Conservation (phyloP, 2,888 invertebrate species). For the Eristalinus sepulchralis region DNA sequence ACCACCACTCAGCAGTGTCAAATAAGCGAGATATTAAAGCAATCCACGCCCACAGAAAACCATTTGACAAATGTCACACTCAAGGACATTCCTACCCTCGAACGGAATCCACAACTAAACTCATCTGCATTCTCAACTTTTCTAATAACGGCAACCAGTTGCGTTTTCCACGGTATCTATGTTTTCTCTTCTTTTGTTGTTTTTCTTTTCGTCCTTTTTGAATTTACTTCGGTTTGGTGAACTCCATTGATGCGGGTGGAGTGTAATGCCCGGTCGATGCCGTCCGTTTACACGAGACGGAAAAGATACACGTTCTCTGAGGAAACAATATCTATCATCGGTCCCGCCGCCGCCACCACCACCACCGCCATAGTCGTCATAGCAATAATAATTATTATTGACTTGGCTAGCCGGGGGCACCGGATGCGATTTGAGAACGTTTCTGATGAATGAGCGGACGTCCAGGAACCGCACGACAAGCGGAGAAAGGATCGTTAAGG, state of each 20-base stretch:
- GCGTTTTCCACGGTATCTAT: constrained; percentile 29
- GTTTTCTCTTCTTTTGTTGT: not conserved
- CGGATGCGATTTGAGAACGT: constrained; percentile 21
- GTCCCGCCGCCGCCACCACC: not conserved
- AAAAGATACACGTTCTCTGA: not conserved
- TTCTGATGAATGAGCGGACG: constrained; percentile 34
- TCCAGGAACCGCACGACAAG: not conserved
- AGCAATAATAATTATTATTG: constrained; percentile 42
- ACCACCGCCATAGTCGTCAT: not conserved
- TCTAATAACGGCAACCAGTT: constrained; percentile 61
- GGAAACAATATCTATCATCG: not conserved
- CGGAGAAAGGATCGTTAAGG: not conserved
- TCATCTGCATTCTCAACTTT: constrained; percentile 65
- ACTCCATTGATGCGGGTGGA: constrained; percentile 3
- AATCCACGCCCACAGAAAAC: constrained; percentile 11
- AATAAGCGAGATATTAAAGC: constrained; percentile 58
- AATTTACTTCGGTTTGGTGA: not conserved
- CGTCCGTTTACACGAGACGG: constrained; percentile 1
- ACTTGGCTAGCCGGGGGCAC: constrained; percentile 8
- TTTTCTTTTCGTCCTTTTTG: not conserved
- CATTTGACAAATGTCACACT: constrained; percentile 40
- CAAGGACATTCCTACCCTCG: constrained; percentile 28
- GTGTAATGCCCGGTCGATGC: constrained; percentile 40
- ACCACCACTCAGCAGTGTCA: constrained; percentile 49
- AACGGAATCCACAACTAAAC: constrained; percentile 28